phyloP scores from a whole-genome alignment of 2,888 invertebrate species.

The Plagiodera versicolora region DNA sequence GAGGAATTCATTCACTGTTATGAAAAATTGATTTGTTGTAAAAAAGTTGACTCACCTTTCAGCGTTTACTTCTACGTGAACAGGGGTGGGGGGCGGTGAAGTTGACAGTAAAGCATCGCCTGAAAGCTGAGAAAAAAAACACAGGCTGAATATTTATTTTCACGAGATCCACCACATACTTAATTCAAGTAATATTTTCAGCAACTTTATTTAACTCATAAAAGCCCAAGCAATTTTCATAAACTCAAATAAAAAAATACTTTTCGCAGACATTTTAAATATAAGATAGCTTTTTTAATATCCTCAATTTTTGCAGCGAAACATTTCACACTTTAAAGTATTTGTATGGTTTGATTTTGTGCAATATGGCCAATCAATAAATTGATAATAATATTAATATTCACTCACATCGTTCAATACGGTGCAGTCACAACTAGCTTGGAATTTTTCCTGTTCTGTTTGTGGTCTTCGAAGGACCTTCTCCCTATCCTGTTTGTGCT shows the following conservation, averaged over 20 bases:
- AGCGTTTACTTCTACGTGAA: conserved; percentile 47
- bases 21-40: not conserved
- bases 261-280: too few species aligned
- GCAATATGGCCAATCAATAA: too few species aligned
- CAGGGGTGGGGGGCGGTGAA: conserved; percentile 57
- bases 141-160: not conserved
- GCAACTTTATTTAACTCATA: too few species aligned
- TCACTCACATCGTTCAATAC: conserved; percentile 82
- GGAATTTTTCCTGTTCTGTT: conserved; percentile 87
- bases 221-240: too few species aligned
- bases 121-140: conserved; percentile 57
- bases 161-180: not conserved
- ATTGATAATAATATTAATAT: not conserved
- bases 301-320: too few species aligned
- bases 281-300: too few species aligned
- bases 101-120: conserved; percentile 61
- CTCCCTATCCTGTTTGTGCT: conserved; percentile 95
- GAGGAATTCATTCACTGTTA: too few species aligned
- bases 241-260: too few species aligned
- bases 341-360: too few species aligned
- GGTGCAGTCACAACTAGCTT: conserved; percentile 94
- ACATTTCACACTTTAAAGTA: too few species aligned
- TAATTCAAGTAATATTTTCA: too few species aligned
- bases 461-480: conserved; percentile 86
- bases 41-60: conserved; percentile 58